Percentiles rank a stretch among this genome's conserved stretches.
These are phyloP conservation scores for Lycophotia porphyrea DNA, from an alignment of 2,888 invertebrate genomes.

Conservation along the genomic window DNA sequence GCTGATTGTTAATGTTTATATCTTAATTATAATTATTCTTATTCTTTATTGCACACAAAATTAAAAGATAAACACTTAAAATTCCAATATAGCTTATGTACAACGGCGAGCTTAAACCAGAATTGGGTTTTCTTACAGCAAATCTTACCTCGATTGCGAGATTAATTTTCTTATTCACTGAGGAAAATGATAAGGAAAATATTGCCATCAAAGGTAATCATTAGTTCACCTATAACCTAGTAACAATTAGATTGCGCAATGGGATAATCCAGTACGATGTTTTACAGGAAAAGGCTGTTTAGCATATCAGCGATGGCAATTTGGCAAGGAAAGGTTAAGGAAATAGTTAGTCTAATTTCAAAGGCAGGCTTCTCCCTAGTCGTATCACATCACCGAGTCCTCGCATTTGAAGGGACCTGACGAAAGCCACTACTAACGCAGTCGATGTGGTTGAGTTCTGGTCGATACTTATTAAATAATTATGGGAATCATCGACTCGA, in stretches of 20 bases:
- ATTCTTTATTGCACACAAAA: not conserved
- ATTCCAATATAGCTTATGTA: not conserved
- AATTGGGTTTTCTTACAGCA: too few relatives aligned
- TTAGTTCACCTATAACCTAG: not conserved
- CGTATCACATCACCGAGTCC: not conserved
- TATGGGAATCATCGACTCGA: too few relatives aligned
- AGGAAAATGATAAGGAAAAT: slow-evolving; percentile 22
- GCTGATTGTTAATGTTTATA: not conserved
- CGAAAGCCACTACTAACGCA: not conserved
- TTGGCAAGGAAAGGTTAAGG: not conserved
- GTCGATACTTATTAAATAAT: not conserved
- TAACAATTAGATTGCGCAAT: not conserved
- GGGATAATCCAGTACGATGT: not conserved
- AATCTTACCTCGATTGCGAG: too few relatives aligned
- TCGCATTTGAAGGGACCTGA: not conserved
- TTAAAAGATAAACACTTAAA: not conserved
- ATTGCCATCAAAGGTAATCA: not conserved
- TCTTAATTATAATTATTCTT: not conserved
- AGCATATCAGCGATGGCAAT: not conserved
- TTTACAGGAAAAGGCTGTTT: not conserved
- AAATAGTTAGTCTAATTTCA: not conserved
- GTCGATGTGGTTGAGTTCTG: not conserved
- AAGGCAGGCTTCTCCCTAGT: not conserved
- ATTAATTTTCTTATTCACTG: not conserved
- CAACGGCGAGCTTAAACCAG: not conserved